phyloP scores from a whole-genome alignment of 2,888 invertebrate genomes.

The Xanthostigma xanthostigma region DNA sequence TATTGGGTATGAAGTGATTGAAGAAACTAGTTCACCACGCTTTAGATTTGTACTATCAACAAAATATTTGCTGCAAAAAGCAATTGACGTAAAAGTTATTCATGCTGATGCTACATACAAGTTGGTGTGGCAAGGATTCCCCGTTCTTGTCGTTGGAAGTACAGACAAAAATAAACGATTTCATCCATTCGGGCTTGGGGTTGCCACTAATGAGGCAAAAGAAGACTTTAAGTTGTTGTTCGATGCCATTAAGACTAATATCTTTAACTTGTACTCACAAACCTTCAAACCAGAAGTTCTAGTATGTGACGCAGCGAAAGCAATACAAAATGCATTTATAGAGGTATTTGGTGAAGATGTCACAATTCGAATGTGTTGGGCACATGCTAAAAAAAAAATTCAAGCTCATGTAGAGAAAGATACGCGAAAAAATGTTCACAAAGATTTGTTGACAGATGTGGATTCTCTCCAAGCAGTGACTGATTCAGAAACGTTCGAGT shows the following conservation, averaged over 20 bases:
- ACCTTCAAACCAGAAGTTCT: constrained; percentile 11
- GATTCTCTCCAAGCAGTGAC: constrained; percentile 13
- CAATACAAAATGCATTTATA: constrained; percentile 9
- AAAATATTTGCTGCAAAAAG: neutral
- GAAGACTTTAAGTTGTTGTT: constrained; percentile 13
- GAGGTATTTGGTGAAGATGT: constrained; percentile 11
- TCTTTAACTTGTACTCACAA: constrained; percentile 10
- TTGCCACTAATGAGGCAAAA: constrained; percentile 11
- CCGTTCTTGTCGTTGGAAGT: constrained; percentile 12
- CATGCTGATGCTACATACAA: constrained; percentile 14
- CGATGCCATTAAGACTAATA: constrained; percentile 11
- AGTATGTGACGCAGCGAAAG: constrained; percentile 12
- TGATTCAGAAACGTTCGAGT: constrained; percentile 12
- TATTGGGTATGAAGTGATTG: neutral
- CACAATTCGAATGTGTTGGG: constrained; percentile 15
- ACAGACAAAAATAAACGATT: constrained; percentile 13
- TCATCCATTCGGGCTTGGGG: constrained; percentile 11
- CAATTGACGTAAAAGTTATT: neutral
- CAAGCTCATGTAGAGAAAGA: constrained; percentile 10
- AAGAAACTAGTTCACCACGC: constrained; percentile 3
- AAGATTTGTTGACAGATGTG: constrained; percentile 11
- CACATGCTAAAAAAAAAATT: constrained; percentile 16
- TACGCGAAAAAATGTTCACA: neutral
- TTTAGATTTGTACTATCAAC: neutral
- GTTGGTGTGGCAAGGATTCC: constrained; percentile 14